These are phyloP conservation scores for Ochotona princeps DNA, from an alignment of 2,113 vertebrate genomes.

Conservation along the genomic window DNA sequence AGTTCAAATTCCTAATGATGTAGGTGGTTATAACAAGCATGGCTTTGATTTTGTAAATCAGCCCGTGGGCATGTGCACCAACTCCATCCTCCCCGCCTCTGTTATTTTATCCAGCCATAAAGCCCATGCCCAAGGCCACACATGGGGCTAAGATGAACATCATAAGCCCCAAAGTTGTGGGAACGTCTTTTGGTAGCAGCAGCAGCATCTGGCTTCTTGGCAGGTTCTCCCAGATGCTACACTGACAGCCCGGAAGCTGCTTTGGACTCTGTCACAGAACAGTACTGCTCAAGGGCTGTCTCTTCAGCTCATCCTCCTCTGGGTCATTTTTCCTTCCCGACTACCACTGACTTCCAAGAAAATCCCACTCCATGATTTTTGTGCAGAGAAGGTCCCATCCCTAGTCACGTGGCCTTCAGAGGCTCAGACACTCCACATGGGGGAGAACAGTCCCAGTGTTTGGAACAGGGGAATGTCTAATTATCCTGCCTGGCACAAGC, in stretches of 20 bases:
- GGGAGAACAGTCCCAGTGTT: background rate
- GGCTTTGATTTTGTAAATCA: constrained; percentile 63
- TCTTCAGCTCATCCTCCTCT: constrained; percentile 72
- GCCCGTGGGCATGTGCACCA: background rate
- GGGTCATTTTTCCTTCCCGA: constrained; percentile 69
- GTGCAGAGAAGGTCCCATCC: background rate
- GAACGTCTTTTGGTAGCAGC: constrained; percentile 64
- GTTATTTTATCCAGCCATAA: constrained; percentile 69
- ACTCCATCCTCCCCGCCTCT: background rate
- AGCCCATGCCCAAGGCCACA: constrained; percentile 52
- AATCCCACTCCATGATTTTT: constrained; percentile 46
- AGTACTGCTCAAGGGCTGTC: constrained; percentile 67
- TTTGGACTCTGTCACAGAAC: constrained; percentile 71
- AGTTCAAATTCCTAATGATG: constrained; percentile 26
- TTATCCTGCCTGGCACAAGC: constrained; percentile 30
- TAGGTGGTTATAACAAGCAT: constrained; percentile 5
- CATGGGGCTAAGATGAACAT: constrained; percentile 72
- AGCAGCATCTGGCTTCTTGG: constrained; percentile 81
- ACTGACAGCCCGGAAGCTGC: constrained; percentile 79
- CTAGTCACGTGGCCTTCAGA: background rate
- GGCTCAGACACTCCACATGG: background rate
- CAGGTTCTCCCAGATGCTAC: constrained; percentile 53
- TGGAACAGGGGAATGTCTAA: constrained; percentile 43
- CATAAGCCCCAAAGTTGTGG: constrained; percentile 43
- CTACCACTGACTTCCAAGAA: constrained; percentile 56